These are phyloP conservation scores for Bursaphelenchus mucronatus DNA, from an alignment of 1,140 invertebrate species.

Conservation along the genomic window DNA sequence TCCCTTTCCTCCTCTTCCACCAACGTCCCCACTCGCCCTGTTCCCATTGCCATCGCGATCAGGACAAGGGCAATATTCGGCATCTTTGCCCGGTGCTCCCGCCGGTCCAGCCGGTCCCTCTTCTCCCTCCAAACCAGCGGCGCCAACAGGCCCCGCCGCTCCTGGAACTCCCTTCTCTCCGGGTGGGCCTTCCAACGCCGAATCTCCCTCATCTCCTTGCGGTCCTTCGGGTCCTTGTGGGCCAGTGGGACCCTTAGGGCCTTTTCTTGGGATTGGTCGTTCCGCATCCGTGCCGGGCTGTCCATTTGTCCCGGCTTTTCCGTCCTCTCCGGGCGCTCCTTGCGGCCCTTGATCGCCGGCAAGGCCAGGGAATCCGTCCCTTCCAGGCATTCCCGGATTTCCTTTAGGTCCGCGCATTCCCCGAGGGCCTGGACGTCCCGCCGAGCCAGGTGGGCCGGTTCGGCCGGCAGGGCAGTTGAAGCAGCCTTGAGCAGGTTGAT, in stretches of 20 bases:
- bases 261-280: conserved; percentile 43
- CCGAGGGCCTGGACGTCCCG: conserved; percentile 41
- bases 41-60: no score
- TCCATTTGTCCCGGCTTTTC: conserved; percentile 30
- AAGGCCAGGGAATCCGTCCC: conserved; percentile 32
- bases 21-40: no score
- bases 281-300: conserved; percentile 41
- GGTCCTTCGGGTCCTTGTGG: conserved; percentile 2
- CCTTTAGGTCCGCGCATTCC: conserved; percentile 44
- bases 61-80: no score
- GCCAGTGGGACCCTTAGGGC: conserved; percentile 36
- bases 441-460: conserved; percentile 16
- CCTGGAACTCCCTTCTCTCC: no score
- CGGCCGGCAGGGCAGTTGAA: conserved; percentile 40
- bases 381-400: conserved; percentile 24
- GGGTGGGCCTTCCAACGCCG: background rate
- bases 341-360: conserved; percentile 17
- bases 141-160: background rate
- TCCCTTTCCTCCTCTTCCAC: no score
- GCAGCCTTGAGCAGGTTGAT: conserved; percentile 26
- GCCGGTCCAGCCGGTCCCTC: background rate
- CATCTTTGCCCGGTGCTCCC: no score
- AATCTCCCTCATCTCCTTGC: conserved; percentile 7
- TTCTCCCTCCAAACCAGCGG: background rate
- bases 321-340: conserved; percentile 25